Conservation (phyloP, 2,113 vertebrate genomes). For the Bos javanicus region DNA sequence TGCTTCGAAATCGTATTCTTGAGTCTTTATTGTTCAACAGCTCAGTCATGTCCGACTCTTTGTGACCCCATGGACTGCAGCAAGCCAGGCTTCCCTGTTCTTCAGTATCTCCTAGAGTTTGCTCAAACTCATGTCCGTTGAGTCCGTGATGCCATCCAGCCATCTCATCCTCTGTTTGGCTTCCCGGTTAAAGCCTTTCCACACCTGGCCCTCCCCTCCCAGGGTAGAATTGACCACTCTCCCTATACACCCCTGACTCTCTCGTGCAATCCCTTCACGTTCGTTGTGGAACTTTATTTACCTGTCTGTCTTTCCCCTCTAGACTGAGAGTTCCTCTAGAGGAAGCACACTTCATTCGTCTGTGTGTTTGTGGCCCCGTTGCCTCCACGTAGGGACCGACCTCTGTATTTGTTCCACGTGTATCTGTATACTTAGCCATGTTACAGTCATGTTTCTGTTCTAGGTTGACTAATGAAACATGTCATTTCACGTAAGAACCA, state of each 20-base stretch:
- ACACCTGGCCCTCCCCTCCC: background rate
- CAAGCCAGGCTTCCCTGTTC: background rate
- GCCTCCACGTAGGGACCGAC: background rate
- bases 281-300: background rate
- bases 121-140: background rate
- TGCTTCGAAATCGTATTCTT: background rate
- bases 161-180: background rate
- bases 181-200: background rate
- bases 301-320: background rate
- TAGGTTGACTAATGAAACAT: background rate
- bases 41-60: background rate
- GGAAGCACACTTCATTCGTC: background rate
- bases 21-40: background rate
- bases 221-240: background rate
- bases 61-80: background rate
- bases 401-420: background rate
- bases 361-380: background rate
- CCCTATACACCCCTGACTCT: background rate
- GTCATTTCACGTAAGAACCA: background rate
- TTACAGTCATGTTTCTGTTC: background rate
- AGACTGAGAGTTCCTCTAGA: background rate
- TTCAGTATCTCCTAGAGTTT: background rate
- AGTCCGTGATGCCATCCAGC: background rate
- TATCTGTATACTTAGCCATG: background rate
- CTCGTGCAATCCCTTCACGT: background rate